phyloP scores from a whole-genome alignment of 2,113 vertebrate genomes.

The Lampris incognitus region DNA sequence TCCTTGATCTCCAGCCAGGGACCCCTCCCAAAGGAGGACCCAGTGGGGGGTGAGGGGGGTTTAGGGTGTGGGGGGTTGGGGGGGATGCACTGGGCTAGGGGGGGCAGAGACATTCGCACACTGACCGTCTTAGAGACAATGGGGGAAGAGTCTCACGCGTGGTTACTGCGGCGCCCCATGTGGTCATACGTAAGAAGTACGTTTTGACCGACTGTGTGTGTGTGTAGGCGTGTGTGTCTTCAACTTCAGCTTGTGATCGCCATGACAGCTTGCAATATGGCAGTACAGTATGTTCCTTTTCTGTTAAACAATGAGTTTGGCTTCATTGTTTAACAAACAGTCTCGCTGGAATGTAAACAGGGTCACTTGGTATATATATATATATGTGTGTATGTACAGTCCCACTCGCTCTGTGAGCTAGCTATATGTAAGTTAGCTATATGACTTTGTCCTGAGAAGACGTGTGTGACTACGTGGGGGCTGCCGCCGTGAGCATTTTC shows the following conservation, averaged over 20 bases:
- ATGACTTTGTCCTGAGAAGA: slow-evolving; percentile 74
- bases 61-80: slow-evolving; percentile 38
- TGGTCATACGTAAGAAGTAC: slow-evolving; percentile 1
- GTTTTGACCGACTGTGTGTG: not conserved
- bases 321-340: slow-evolving; percentile 52
- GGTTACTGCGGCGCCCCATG: not conserved
- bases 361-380: not conserved
- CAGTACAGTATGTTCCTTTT: slow-evolving; percentile 50
- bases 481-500: not conserved
- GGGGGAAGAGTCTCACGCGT: slow-evolving; percentile 35
- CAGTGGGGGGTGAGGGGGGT: slow-evolving; percentile 66
- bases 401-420: slow-evolving; percentile 27
- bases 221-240: slow-evolving; percentile 16
- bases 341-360: slow-evolving; percentile 70
- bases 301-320: slow-evolving; percentile 43
- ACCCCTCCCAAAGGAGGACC: slow-evolving; percentile 85
- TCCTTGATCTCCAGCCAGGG: slow-evolving; percentile 83
- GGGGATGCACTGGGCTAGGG: slow-evolving; percentile 83
- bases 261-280: slow-evolving; percentile 55
- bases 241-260: slow-evolving; percentile 54
- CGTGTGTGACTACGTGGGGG: slow-evolving; percentile 4
- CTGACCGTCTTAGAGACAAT: slow-evolving; percentile 70
- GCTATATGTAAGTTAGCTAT: slow-evolving; percentile 29
- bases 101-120: slow-evolving; percentile 82
- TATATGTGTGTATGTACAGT: not conserved